These are phyloP conservation scores for Phylloscopus whistleri DNA, from an alignment of 2,113 vertebrate species.

Conservation along the genomic window DNA sequence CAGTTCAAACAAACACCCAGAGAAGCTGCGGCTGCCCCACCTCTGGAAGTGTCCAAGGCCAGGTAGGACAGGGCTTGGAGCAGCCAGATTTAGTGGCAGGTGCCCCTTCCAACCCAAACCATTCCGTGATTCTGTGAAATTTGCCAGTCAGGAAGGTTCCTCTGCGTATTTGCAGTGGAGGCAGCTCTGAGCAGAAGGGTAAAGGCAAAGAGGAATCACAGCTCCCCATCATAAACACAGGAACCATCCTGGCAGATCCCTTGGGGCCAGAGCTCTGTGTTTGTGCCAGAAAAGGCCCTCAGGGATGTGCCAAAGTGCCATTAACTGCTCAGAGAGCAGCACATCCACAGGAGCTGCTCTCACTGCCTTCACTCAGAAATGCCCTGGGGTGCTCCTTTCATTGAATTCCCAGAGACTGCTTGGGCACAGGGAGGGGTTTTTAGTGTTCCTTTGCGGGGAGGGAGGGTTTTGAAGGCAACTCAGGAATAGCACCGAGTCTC, in stretches of 20 bases:
- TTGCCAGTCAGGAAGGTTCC: neutral
- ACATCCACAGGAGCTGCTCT: neutral
- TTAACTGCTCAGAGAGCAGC: neutral
- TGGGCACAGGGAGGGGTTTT: neutral
- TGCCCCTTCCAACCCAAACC: neutral
- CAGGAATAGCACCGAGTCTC: neutral
- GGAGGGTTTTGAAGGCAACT: neutral
- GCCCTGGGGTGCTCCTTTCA: neutral
- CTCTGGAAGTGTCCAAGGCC: neutral
- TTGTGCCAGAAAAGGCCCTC: neutral
- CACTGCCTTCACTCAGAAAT: neutral
- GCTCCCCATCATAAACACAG: neutral
- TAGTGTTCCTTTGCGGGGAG: neutral
- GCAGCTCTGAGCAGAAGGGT: neutral
- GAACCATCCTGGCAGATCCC: neutral
- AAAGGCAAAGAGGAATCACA: neutral
- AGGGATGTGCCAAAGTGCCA: neutral
- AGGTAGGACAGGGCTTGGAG: neutral
- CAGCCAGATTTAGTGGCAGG: neutral
- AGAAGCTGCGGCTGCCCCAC: neutral
- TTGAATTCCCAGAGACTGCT: neutral
- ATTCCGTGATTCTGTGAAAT: accelerated
- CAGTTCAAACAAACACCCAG: neutral
- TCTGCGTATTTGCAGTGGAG: neutral
- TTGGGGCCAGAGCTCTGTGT: neutral